Conservation (phyloP, 2,888 invertebrate genomes). For the Galerucella nymphaeae region DNA sequence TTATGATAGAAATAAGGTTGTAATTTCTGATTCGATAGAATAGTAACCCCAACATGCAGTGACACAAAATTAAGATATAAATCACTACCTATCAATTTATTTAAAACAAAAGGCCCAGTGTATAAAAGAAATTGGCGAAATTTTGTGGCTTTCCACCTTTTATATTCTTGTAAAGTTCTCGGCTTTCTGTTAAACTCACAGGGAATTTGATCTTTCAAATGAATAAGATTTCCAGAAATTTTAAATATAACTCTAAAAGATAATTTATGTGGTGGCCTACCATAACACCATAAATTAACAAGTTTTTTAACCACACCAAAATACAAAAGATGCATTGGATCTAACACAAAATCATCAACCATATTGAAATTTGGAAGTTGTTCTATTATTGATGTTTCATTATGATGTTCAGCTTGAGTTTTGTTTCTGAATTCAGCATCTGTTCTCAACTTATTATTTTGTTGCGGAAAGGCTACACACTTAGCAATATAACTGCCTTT, state of each 20-base stretch:
- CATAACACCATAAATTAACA: constrained; percentile 13
- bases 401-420: constrained; percentile 20
- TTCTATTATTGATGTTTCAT: constrained; percentile 11
- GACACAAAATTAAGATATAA: constrained; percentile 14
- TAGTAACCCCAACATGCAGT: constrained; percentile 7
- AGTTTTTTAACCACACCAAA: constrained; percentile 22
- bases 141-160: constrained; percentile 13
- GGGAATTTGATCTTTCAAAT: constrained; percentile 2
- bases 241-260: background rate
- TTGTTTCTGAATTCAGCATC: constrained; percentile 13
- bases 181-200: constrained; percentile 10
- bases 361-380: constrained; percentile 14
- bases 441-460: constrained; percentile 1
- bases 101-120: constrained; percentile 12
- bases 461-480: constrained; percentile 9
- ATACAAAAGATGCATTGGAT: background rate
- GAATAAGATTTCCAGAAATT: background rate
- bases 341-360: constrained; percentile 12
- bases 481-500: constrained; percentile 15
- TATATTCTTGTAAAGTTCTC: background rate
- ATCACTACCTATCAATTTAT: background rate
- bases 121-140: constrained; percentile 8
- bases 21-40: constrained; percentile 3
- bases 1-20: background rate
- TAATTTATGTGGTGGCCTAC: constrained; percentile 5